These are phyloP conservation scores for Eupristina koningsbergeri DNA, from an alignment of 1,140 invertebrate species.

Conservation along the genomic window DNA sequence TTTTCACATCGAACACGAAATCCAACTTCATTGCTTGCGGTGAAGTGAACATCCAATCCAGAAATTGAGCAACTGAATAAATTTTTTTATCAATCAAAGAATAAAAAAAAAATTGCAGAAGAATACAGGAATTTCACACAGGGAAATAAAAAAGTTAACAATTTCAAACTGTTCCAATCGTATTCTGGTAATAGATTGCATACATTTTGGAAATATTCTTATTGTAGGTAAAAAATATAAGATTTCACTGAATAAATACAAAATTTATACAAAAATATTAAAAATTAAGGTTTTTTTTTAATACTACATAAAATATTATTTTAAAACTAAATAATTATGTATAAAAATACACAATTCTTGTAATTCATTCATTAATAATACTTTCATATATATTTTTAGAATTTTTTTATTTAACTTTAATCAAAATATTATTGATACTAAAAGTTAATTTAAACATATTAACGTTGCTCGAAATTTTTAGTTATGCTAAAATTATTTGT, in stretches of 20 bases:
- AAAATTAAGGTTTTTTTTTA: neutral
- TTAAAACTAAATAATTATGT: neutral
- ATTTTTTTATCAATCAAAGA: constrained; percentile 39
- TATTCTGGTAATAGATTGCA: neutral
- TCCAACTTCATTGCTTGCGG: neutral
- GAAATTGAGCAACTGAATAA: constrained; percentile 38
- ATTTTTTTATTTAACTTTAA: no score
- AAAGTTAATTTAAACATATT: neutral
- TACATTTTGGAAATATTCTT: neutral
- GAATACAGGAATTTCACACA: constrained; percentile 6
- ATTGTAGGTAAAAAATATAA: neutral
- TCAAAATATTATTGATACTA: neutral
- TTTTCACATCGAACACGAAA: constrained; percentile 1
- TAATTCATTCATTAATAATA: neutral
- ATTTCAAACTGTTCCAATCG: constrained; percentile 25
- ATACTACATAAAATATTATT: neutral
- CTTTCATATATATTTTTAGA: no score
- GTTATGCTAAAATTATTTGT: neutral
- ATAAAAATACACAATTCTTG: neutral
- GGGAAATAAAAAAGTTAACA: constrained; percentile 33
- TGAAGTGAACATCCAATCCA: constrained; percentile 34
- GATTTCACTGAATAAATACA: neutral
- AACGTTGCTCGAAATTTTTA: neutral
- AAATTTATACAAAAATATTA: neutral
- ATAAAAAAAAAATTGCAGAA: constrained; percentile 16